These are phyloP conservation scores for Channallabes apus DNA, from an alignment of 2,797 vertebrate genomes.

Conservation along the genomic window DNA sequence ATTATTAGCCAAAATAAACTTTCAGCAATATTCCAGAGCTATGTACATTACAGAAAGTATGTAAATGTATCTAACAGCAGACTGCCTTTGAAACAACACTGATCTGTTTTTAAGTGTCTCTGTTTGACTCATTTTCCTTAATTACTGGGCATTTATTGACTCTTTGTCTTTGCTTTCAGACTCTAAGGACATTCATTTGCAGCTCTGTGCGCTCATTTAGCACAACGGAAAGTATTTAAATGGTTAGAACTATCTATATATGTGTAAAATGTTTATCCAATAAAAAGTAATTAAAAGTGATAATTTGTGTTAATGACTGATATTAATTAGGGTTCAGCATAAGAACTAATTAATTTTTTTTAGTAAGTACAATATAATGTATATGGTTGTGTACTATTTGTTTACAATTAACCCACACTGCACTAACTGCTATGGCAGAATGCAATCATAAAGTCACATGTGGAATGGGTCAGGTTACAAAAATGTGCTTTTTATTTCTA, in stretches of 20 bases:
- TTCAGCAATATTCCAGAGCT: conserved; percentile 8
- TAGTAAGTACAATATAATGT: background rate
- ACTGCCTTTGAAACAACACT: conserved; percentile 3
- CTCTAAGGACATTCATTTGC: background rate
- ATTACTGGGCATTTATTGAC: conserved; percentile 17
- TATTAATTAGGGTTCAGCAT: background rate
- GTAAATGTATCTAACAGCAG: background rate
- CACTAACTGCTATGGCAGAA: background rate
- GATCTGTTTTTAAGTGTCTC: conserved; percentile 3
- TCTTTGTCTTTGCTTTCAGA: conserved; percentile 12
- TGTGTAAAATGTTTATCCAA: background rate
- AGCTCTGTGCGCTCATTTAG: conserved; percentile 1
- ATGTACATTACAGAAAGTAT: background rate
- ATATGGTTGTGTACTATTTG: background rate
- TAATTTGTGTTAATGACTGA: background rate
- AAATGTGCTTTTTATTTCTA: background rate
- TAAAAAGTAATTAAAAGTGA: background rate
- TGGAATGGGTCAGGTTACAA: background rate
- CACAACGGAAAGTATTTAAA: background rate
- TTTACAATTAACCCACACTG: background rate
- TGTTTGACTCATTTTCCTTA: conserved; percentile 14
- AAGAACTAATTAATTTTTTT: background rate
- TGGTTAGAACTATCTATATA: background rate
- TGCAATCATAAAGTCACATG: background rate
- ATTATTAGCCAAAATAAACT: background rate